Evolutionary conservation across 2,113 vertebrate species (phyloP).

Genomic region (Neolamprologus modestus): DNA sequence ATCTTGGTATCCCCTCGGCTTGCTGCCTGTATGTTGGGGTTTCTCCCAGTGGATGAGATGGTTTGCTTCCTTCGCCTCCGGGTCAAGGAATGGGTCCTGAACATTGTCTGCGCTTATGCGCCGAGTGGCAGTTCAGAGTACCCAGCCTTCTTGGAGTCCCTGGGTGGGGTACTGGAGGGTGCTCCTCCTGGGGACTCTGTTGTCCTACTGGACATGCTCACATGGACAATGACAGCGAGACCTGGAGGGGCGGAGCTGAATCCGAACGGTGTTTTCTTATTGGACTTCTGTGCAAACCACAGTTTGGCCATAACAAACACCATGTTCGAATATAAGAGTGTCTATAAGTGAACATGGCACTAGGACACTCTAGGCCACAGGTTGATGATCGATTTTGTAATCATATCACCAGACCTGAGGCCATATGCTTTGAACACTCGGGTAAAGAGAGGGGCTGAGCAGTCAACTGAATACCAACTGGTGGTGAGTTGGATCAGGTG

Average conservation of each 20-base stretch:
- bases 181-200: neutral
- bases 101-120: neutral
- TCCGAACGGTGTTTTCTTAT: neutral
- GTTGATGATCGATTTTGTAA: neutral
- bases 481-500: neutral
- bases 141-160: neutral
- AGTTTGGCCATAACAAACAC: neutral
- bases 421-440: neutral
- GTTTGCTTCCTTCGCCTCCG: neutral
- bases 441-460: neutral
- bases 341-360: neutral
- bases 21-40: neutral
- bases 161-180: neutral
- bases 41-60: neutral
- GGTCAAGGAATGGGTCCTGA: neutral
- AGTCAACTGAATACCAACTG: neutral
- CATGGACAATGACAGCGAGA: neutral
- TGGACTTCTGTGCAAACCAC: neutral
- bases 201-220: neutral
- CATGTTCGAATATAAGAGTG: neutral
- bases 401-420: neutral
- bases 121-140: neutral
- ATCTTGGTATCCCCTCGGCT: neutral
- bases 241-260: neutral
- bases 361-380: neutral